Percentiles rank a stretch among this genome's conserved stretches.
These are phyloP conservation scores for Monomorium pharaonis DNA, from an alignment of 1,140 invertebrate species.

Conservation along the genomic window DNA sequence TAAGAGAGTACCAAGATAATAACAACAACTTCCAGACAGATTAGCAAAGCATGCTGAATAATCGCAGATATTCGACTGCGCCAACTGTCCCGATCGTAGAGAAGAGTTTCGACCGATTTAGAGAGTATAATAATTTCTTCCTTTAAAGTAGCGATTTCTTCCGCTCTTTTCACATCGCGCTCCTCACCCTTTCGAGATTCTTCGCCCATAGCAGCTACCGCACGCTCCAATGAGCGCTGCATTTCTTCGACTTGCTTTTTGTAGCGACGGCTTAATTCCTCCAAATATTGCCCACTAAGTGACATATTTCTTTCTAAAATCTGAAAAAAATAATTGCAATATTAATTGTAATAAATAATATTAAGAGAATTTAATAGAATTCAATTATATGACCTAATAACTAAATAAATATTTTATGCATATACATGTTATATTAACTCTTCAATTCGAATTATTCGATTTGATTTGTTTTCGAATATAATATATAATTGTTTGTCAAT, in stretches of 20 bases:
- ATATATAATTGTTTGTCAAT: too few species aligned
- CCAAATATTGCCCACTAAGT: slow-evolving; percentile 96
- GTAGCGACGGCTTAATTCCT: slow-evolving; percentile 96
- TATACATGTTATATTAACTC: background rate
- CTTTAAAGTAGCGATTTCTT: slow-evolving; percentile 87
- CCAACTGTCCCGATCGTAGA: slow-evolving; percentile 89
- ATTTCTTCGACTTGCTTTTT: slow-evolving; percentile 98
- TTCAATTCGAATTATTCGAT: too few species aligned
- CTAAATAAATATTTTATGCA: slow-evolving; percentile 9
- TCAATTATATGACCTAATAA: background rate
- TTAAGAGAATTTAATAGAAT: background rate
- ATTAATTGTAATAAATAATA: background rate
- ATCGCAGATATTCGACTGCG: slow-evolving; percentile 86
- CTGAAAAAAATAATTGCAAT: slow-evolving; percentile 83
- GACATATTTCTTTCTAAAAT: slow-evolving; percentile 98
- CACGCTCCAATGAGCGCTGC: slow-evolving; percentile 93
- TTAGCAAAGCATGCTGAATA: slow-evolving; percentile 85
- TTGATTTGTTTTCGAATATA: too few species aligned
- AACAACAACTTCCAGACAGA: slow-evolving; percentile 85
- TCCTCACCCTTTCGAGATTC: slow-evolving; percentile 90
- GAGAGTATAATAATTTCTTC: slow-evolving; percentile 88
- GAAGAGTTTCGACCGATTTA: slow-evolving; percentile 85
- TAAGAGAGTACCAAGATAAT: slow-evolving; percentile 84
- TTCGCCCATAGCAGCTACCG: slow-evolving; percentile 90
- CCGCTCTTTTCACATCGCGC: slow-evolving; percentile 88